Percentiles rank a stretch among this genome's conserved stretches.
phyloP scores from a whole-genome alignment of 1,140 invertebrate genomes.

The Bombus cullumanus region DNA sequence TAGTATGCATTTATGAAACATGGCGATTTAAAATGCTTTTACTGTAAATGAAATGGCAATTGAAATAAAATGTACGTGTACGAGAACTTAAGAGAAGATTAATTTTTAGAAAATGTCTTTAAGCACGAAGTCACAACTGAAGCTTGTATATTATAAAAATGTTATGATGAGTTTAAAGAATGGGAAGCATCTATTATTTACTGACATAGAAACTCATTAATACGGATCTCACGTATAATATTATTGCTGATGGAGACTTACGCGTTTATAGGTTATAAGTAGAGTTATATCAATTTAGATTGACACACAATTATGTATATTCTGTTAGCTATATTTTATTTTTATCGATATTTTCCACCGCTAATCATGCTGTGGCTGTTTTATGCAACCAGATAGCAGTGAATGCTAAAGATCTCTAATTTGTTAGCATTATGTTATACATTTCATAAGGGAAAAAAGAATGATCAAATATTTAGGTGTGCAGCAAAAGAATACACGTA shows the following conservation, averaged over 20 bases:
- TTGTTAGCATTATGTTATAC: constrained; percentile 54
- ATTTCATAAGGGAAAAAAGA: constrained; percentile 1
- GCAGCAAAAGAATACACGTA: constrained; percentile 12
- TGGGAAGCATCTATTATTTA: not conserved
- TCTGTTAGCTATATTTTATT: constrained; percentile 47
- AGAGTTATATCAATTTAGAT: not conserved
- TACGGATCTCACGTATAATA: constrained; percentile 7
- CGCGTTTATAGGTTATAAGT: not conserved
- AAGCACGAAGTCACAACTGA: not conserved
- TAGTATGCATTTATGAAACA: not conserved
- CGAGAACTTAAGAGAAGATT: not conserved
- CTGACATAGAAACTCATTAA: not conserved
- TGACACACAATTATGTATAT: not conserved
- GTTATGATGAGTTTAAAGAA: not conserved
- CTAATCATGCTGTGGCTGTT: constrained; percentile 13
- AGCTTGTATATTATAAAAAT: not conserved
- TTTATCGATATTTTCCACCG: constrained; percentile 43
- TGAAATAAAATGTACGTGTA: not conserved
- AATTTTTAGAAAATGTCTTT: not conserved
- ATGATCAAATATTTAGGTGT: constrained; percentile 33
- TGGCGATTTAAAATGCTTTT: not conserved
- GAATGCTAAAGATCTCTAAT: constrained; percentile 69
- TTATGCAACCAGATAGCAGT: constrained; percentile 29
- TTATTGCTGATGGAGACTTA: not conserved
- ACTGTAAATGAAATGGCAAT: not conserved